These are phyloP conservation scores for Lasius fuliginosus DNA, from an alignment of 2,888 invertebrate genomes.

Conservation along the genomic window DNA sequence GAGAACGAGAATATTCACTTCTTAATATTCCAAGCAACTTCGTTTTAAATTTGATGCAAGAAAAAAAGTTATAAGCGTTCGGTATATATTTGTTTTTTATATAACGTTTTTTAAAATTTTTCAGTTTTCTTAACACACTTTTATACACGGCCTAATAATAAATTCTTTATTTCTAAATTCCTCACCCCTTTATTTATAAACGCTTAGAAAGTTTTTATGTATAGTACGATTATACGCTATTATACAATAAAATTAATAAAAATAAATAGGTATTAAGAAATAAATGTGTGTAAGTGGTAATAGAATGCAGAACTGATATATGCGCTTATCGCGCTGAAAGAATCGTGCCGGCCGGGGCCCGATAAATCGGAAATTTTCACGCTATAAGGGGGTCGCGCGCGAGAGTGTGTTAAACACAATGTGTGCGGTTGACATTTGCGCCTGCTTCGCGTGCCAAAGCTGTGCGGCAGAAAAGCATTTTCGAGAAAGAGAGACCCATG, in stretches of 20 bases:
- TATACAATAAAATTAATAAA: neutral
- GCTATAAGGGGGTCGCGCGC: conserved; percentile 1
- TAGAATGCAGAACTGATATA: neutral
- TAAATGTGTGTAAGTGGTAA: neutral
- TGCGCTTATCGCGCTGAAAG: conserved; percentile 16
- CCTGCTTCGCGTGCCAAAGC: conserved; percentile 39
- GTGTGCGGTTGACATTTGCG: conserved; percentile 44
- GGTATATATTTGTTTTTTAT: neutral
- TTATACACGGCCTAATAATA: neutral
- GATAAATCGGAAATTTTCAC: conserved; percentile 25
- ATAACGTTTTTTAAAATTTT: neutral
- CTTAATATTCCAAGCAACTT: neutral
- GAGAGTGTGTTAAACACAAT: conserved; percentile 11
- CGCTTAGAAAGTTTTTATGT: neutral
- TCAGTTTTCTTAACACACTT: neutral
- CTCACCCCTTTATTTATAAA: neutral
- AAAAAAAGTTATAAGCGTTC: neutral
- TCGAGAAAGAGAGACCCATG: conserved; percentile 48
- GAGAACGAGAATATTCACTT: neutral
- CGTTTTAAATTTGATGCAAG: neutral
- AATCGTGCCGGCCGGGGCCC: neutral
- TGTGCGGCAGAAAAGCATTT: conserved; percentile 44
- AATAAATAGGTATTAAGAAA: neutral
- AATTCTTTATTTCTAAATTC: neutral
- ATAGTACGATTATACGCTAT: neutral